Evolutionary conservation across 2,113 vertebrate genomes (phyloP).

Genomic region (Lasiurus cinereus): DNA sequence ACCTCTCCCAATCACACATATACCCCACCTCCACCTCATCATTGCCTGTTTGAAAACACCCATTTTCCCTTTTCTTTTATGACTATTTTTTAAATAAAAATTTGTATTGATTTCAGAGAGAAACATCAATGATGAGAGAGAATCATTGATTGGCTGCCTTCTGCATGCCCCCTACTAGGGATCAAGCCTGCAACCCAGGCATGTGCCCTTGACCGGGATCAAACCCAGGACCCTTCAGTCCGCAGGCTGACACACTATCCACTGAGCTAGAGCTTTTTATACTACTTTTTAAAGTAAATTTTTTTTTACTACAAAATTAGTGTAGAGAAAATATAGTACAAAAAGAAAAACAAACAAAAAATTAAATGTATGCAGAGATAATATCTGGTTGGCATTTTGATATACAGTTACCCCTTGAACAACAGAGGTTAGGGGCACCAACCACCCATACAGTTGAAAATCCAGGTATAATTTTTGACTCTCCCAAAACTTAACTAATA

Average conservation of each 20-base stretch:
- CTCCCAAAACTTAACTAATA: not conserved
- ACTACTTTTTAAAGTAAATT: not conserved
- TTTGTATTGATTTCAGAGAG: too few relatives aligned
- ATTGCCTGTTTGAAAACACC: not conserved
- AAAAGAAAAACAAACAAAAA: conserved; percentile 24
- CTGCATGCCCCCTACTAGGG: too few relatives aligned
- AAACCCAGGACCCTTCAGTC: too few relatives aligned
- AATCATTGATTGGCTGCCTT: too few relatives aligned
- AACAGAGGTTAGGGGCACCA: too few relatives aligned
- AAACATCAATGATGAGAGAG: too few relatives aligned
- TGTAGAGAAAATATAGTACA: not conserved
- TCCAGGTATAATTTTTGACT: not conserved
- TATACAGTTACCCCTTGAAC: not conserved
- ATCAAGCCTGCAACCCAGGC: too few relatives aligned
- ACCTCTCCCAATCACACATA: not conserved
- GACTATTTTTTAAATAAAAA: not conserved
- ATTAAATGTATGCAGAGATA: not conserved
- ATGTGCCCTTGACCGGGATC: too few relatives aligned
- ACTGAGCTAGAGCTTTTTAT: not conserved
- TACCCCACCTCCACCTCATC: not conserved
- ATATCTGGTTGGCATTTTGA: not conserved
- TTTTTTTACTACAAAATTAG: not conserved
- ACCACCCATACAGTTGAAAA: not conserved
- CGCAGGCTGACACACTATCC: too few relatives aligned
- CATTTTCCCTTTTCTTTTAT: not conserved